Percentiles rank a stretch among this genome's conserved stretches.
phyloP scores from a whole-genome alignment of 2,797 vertebrate species.

The Botia kubotai region DNA sequence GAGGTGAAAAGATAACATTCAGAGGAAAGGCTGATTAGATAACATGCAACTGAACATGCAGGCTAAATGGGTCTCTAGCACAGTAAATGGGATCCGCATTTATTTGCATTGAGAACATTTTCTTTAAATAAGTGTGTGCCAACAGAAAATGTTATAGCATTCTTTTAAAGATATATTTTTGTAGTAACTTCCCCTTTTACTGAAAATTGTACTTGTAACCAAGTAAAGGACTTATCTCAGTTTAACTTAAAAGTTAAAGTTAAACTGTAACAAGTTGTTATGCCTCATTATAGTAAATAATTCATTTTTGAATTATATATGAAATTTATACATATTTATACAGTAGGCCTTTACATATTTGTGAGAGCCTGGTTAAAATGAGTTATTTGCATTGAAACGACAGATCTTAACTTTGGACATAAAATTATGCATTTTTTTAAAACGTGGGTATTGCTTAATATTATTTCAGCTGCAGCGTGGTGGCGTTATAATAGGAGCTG shows the following conservation, averaged over 20 bases:
- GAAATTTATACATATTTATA: not conserved
- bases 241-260: not conserved
- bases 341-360: not conserved
- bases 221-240: not conserved
- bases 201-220: not conserved
- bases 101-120: not conserved
- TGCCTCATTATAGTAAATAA: not conserved
- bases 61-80: not conserved
- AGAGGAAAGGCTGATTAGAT: constrained; percentile 39
- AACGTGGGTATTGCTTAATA: constrained; percentile 6
- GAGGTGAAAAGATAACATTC: constrained; percentile 39
- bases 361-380: not conserved
- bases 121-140: not conserved
- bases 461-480: constrained; percentile 23
- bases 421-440: not conserved
- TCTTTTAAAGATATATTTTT: constrained; percentile 3
- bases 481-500: constrained; percentile 71
- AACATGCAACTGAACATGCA: constrained; percentile 22
- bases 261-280: not conserved
- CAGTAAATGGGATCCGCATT: not conserved
- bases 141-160: not conserved
- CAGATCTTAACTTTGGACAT: not conserved
- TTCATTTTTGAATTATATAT: not conserved
- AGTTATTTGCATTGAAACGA: not conserved
- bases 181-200: not conserved